Evolutionary conservation across 2,113 vertebrate species (phyloP), one percentile per base, ranked within the genome.

Genomic region (Takifugu flavidus): DNA sequence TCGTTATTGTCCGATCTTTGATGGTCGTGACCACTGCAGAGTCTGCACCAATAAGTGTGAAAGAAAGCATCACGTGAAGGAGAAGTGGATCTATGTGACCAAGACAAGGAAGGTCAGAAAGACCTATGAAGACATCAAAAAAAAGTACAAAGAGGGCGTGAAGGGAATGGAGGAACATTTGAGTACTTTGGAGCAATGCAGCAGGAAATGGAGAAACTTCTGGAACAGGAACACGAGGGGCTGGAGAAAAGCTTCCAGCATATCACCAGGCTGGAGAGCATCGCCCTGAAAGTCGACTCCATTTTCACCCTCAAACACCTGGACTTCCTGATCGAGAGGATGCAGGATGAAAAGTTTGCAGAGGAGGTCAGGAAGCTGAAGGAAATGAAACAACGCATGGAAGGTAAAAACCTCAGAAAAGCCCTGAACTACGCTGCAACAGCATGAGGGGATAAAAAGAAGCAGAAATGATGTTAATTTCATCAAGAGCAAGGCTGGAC

Each of bases 61-160:
- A 34, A 46, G 3, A 51, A 45, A n/a, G 5, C 15, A 0, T 39
- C 75, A 77, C 10, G 65, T 72, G 26, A 77, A 72, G 57, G 69
- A 77, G 4, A 49, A 39, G 0, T 46, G 31, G 65, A 69, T 2
- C 1, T 77, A 69, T 45, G 70, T 58, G 27, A 29, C 2, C 31
- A 64, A 46, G 49, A 75, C 53, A 5, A 58, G 13, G 3, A 70
- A 4, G 5, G 49, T 70, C 4, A 0, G 11, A 1, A 67, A 2
- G 6, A 75, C 56, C 13, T 0, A 5, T 0, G 0, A 31, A 5
- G 13, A 57, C 0, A 13, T 75, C 13, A 75, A 66, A 27, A 1
- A 11, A 0, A 58, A 62, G 12, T 58, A 57, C 53, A 26, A 64
- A n/a, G 13, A 25, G 3, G 25, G 6, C 2, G 29, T 31, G 25